Percentiles rank a stretch among this genome's conserved stretches.
Conservation (phyloP, 2,113 vertebrate genomes). For the Trematocara unimaculatum region DNA sequence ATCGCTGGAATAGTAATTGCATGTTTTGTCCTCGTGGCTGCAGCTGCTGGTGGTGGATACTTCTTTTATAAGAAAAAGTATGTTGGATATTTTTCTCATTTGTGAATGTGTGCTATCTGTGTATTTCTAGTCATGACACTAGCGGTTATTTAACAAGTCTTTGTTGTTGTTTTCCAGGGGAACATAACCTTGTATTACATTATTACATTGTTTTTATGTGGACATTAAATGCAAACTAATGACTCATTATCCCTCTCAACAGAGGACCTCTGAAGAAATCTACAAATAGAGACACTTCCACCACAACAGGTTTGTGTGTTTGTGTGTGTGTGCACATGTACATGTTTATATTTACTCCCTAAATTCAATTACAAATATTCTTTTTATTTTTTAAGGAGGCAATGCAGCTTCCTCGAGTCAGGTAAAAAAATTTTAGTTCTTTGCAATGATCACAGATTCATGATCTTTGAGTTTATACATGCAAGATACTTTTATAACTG, state of each 20-base stretch:
- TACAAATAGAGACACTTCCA: no score
- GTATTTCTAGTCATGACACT: fast-evolving
- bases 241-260: not conserved
- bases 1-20: conserved; percentile 26
- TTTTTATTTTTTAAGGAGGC: no score
- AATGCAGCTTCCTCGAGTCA: no score
- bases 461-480: no score
- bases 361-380: no score
- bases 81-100: not conserved
- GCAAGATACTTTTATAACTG: fast-evolving
- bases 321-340: not conserved
- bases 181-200: no score
- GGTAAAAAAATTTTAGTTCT: fast-evolving
- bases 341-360: no score
- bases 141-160: not conserved
- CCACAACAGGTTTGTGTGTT: no score
- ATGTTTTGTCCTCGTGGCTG: not conserved
- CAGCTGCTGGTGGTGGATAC: not conserved
- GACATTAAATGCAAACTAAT: not conserved
- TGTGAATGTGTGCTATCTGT: not conserved
- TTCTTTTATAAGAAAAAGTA: not conserved
- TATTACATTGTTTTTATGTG: no score
- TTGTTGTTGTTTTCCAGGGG: fast-evolving
- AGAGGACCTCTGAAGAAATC: not conserved
- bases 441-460: no score